Base-by-base conservation (phyloP, 2,888 invertebrate genomes). In the Fissipunctia ypsillon region DNA sequence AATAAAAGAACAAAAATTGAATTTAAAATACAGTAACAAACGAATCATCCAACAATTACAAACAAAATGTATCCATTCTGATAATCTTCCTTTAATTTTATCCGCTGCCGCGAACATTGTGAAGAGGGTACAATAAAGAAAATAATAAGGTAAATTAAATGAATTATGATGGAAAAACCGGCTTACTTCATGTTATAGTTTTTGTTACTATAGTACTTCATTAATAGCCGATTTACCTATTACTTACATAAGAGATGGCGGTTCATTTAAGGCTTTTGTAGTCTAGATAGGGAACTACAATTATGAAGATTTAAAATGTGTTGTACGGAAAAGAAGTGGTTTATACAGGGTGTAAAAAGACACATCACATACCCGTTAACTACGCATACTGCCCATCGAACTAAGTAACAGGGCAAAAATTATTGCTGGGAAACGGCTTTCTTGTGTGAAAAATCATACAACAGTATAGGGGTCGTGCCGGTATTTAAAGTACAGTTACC, bases 81-180 rank as follows among this genome's bases (percentile, higher is more conserved):
- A 72, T 78, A 50, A 66, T 67, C n/a, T 73, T 41, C 22, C 38
- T 63, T 43, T 45, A 52, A 79, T 73, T 61, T 61, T 64, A 68
- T 65, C n/a, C n/a, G 31, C 38, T 61, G 57, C 41, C 52, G 16
- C 66, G n/a, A 64, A 41, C 63, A 52, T 38, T 69, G 50, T 28
- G 41, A 68, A 52, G 64, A 61, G 35, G 10, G 43, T 41, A 43
- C n/a, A 66, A 66, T 28, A 31, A 22, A 50, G 43, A 48, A 61
- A 71, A 69, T 35, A 57, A 56, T 69, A 45, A 73, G 48, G 57
- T 57, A 52, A 38, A 54, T 66, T 19, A 59, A 52, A 59, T 60
- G 28, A 60, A 60, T 66, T 50, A 38, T 28, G 52, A 41, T 48
- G 31, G 6, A 5, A 35, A 35, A 31, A 35, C 6, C 38, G 35